Evolutionary conservation across 2,888 invertebrate genomes (phyloP).

Genomic region (Leptopterna dolabrata): DNA sequence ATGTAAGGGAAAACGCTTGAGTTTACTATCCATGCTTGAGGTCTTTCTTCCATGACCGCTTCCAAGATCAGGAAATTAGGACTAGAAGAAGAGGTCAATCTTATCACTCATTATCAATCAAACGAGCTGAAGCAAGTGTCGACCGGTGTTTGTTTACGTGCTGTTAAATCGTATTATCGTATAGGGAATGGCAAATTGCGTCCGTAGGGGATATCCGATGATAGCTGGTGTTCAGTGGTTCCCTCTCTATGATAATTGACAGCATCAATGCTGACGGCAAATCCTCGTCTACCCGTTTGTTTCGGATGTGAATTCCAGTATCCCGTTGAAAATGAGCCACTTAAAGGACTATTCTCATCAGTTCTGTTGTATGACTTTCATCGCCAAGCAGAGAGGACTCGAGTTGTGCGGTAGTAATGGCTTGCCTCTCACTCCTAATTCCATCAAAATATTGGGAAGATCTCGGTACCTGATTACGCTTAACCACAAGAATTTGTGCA

Average conservation of each 20-base stretch:
- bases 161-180: neutral
- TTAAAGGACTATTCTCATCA: slow-evolving; percentile 17
- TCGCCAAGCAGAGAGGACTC: slow-evolving; percentile 88
- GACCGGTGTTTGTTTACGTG: slow-evolving; percentile 45
- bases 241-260: neutral
- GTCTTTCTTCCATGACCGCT: too few relatives aligned
- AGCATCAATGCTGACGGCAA: neutral
- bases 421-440: slow-evolving; percentile 94
- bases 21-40: too few relatives aligned
- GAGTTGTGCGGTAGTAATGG: slow-evolving; percentile 96
- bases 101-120: neutral
- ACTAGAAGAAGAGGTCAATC: too few relatives aligned
- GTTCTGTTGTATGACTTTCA: slow-evolving; percentile 74
- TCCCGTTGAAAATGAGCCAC: slow-evolving; percentile 3
- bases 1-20: too few relatives aligned
- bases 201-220: neutral
- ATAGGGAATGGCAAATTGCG: neutral
- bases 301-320: neutral
- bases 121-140: neutral
- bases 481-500: slow-evolving; percentile 84
- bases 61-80: too few relatives aligned
- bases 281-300: neutral
- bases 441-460: slow-evolving; percentile 90
- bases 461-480: slow-evolving; percentile 86
- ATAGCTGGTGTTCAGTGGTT: neutral